Evolutionary conservation across 2,888 invertebrate species (phyloP).

Genomic region (Ectemnius continuus): DNA sequence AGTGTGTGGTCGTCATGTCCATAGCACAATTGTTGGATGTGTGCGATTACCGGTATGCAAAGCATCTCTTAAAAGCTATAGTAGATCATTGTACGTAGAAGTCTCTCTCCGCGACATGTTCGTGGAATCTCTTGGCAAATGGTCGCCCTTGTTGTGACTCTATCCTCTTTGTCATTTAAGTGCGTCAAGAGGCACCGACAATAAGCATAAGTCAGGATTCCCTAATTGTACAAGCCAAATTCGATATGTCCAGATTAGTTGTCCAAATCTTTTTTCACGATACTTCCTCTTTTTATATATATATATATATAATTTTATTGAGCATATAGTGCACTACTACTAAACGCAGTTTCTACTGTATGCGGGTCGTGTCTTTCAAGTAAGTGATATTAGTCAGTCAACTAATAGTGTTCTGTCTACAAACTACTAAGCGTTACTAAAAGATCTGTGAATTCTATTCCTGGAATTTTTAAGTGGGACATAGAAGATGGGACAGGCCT

Average conservation of each 20-base stretch:
- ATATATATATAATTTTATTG: slow-evolving; percentile 44
- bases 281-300: slow-evolving; percentile 40
- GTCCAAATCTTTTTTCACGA: slow-evolving; percentile 35
- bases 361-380: slow-evolving; percentile 45
- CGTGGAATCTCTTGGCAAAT: background rate
- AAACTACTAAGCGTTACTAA: slow-evolving; percentile 29
- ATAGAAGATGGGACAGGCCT: slow-evolving; percentile 16
- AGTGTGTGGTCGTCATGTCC: background rate
- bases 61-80: no score
- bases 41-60: no score
- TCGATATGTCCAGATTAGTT: slow-evolving; percentile 32
- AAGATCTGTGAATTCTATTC: slow-evolving; percentile 18
- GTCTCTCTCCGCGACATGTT: background rate
- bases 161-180: slow-evolving; percentile 24
- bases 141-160: slow-evolving; percentile 17
- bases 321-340: slow-evolving; percentile 13
- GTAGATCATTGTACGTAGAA: no score
- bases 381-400: slow-evolving; percentile 37
- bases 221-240: slow-evolving; percentile 46
- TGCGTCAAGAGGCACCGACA: slow-evolving; percentile 49
- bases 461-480: background rate
- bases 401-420: slow-evolving; percentile 25
- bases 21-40: slow-evolving; percentile 5
- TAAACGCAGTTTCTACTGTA: slow-evolving; percentile 35
- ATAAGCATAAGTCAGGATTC: slow-evolving; percentile 59